Evolutionary conservation across 2,888 invertebrate species (phyloP).

Genomic region (Apotomis capreana): DNA sequence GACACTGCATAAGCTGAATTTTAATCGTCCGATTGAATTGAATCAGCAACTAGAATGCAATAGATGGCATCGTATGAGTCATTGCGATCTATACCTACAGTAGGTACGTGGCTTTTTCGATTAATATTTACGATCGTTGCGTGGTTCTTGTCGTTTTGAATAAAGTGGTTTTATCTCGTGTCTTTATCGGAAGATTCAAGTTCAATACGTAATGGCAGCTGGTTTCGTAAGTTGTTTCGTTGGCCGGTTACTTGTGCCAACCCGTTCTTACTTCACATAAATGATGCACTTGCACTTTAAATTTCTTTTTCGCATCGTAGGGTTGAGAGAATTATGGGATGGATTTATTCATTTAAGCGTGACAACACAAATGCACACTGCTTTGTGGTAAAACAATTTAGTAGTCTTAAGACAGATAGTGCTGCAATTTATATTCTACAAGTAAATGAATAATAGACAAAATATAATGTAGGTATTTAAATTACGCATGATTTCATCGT

Average conservation of each 20-base stretch:
- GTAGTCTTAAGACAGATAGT: too few species aligned
- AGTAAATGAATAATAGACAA: too few species aligned
- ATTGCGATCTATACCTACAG: slow-evolving; percentile 16
- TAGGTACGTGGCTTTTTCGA: slow-evolving; percentile 4
- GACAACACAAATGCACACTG: not conserved
- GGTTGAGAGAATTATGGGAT: slow-evolving; percentile 36
- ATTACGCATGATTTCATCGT: too few species aligned
- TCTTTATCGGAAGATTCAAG: slow-evolving; percentile 53
- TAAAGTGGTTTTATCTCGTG: slow-evolving; percentile 16
- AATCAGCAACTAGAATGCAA: slow-evolving; percentile 71
- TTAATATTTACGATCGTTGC: slow-evolving; percentile 18
- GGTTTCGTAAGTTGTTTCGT: slow-evolving; percentile 64
- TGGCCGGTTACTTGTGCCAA: slow-evolving; percentile 58
- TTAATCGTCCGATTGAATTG: slow-evolving; percentile 76
- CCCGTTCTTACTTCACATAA: slow-evolving; percentile 65
- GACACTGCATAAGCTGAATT: slow-evolving; percentile 75
- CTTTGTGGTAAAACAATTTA: too few species aligned
- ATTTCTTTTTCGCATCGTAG: slow-evolving; percentile 45
- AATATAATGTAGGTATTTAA: too few species aligned
- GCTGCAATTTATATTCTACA: too few species aligned
- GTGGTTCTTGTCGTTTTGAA: slow-evolving; percentile 16
- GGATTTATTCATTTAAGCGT: not conserved
- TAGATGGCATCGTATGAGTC: slow-evolving; percentile 56
- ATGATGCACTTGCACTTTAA: slow-evolving; percentile 55
- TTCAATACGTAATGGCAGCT: slow-evolving; percentile 68